Conservation (phyloP, 2,797 vertebrate species). For the Chrysocyon brachyurus region DNA sequence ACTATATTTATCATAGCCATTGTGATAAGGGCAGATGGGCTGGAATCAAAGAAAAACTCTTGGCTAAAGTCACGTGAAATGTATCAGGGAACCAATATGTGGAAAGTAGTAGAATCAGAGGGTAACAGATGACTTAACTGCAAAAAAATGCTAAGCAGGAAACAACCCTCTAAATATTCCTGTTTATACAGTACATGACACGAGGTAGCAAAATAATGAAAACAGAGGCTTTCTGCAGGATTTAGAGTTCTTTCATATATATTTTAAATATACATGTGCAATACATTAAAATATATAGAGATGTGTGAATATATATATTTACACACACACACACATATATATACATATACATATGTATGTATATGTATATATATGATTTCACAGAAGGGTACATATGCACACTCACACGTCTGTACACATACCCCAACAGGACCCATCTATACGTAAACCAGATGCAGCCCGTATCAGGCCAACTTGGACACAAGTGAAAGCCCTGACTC, state of each 20-base stretch:
- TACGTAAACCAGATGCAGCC: constrained; percentile 80
- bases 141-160: constrained; percentile 72
- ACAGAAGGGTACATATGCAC: constrained; percentile 75
- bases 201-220: constrained; percentile 81
- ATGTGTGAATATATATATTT: constrained; percentile 85
- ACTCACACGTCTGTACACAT: constrained; percentile 71
- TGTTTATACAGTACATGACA: constrained; percentile 76
- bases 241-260: constrained; percentile 83
- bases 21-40: constrained; percentile 47
- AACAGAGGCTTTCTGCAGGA: constrained; percentile 78
- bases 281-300: constrained; percentile 86
- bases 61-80: constrained; percentile 55
- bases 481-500: constrained; percentile 77
- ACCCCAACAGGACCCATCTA: constrained; percentile 81
- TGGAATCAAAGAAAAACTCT: constrained; percentile 67
- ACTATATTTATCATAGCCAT: constrained; percentile 62
- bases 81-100: constrained; percentile 68
- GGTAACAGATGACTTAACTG: constrained; percentile 71
- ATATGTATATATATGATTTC: constrained; percentile 69
- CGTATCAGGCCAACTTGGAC: constrained; percentile 82
- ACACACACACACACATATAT: constrained; percentile 49
- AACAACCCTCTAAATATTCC: constrained; percentile 76
- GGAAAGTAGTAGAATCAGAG: constrained; percentile 64
- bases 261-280: constrained; percentile 87
- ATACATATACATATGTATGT: constrained; percentile 1